Conservation (phyloP, 2,113 vertebrate genomes). For the Catharus bicknelli region DNA sequence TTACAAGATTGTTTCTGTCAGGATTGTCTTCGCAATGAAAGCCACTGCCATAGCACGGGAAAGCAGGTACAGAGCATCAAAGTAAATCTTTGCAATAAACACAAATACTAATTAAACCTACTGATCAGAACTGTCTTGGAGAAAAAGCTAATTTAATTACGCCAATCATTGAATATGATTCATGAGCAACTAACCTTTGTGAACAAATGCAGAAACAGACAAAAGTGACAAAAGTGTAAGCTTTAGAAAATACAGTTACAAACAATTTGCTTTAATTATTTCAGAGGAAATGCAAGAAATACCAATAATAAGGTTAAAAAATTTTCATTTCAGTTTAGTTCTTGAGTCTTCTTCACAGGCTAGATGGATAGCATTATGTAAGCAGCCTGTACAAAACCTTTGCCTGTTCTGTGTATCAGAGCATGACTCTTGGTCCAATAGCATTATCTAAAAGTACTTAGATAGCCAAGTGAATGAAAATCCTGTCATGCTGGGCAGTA, state of each 20-base stretch:
- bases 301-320: neutral
- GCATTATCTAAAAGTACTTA: neutral
- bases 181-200: neutral
- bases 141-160: neutral
- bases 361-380: neutral
- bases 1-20: neutral
- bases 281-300: neutral
- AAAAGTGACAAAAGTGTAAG: neutral
- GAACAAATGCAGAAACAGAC: neutral
- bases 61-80: neutral
- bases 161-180: neutral
- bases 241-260: neutral
- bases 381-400: neutral
- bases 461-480: neutral
- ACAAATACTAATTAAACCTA: slow-evolving; percentile 24
- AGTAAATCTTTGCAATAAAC: neutral
- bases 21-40: neutral
- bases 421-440: too few relatives aligned
- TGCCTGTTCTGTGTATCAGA: neutral
- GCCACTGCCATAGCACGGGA: neutral
- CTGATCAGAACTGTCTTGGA: neutral
- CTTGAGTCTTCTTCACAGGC: neutral
- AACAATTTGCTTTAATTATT: neutral
- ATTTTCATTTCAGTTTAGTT: neutral
- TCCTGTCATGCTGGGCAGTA: neutral